Conservation (phyloP, 1,140 invertebrate genomes). For the Microplitis demolitor region DNA sequence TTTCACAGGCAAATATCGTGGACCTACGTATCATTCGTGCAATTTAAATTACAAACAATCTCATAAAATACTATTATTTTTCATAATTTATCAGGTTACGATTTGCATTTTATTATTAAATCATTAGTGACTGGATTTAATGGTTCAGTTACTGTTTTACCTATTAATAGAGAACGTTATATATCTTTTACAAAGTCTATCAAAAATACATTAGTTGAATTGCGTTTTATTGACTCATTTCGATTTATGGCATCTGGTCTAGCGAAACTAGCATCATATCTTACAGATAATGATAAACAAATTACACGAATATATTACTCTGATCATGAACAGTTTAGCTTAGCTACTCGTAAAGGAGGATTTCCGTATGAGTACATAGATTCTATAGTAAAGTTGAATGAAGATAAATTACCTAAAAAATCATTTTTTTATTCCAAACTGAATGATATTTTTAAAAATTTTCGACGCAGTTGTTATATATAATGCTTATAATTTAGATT, state of each 20-base stretch:
- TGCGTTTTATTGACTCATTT: conserved; percentile 40
- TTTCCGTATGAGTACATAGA: conserved; percentile 47
- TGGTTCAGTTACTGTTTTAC: conserved; percentile 26
- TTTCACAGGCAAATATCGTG: too few relatives aligned
- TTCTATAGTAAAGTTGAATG: conserved; percentile 39
- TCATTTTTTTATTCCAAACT: conserved; percentile 48
- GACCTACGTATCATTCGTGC: too few relatives aligned
- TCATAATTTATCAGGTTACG: too few relatives aligned
- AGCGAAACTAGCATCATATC: conserved; percentile 35
- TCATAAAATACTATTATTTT: too few relatives aligned
- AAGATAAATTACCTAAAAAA: conserved; percentile 39
- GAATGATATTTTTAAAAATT: conserved; percentile 61
- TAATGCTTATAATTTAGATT: conserved; percentile 46
- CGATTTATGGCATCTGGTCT: conserved; percentile 33
- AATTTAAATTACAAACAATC: too few relatives aligned
- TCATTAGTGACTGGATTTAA: not conserved
- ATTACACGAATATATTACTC: conserved; percentile 21
- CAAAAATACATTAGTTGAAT: conserved; percentile 24
- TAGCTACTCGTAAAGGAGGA: conserved; percentile 26
- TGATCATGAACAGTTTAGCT: conserved; percentile 19
- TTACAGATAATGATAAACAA: conserved; percentile 23
- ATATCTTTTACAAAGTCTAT: conserved; percentile 36
- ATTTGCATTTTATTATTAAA: too few relatives aligned
- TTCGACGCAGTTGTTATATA: conserved; percentile 40
- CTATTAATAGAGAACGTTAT: conserved; percentile 38